These are phyloP conservation scores for Mobula birostris DNA, from an alignment of 2,113 vertebrate genomes.

Conservation along the genomic window DNA sequence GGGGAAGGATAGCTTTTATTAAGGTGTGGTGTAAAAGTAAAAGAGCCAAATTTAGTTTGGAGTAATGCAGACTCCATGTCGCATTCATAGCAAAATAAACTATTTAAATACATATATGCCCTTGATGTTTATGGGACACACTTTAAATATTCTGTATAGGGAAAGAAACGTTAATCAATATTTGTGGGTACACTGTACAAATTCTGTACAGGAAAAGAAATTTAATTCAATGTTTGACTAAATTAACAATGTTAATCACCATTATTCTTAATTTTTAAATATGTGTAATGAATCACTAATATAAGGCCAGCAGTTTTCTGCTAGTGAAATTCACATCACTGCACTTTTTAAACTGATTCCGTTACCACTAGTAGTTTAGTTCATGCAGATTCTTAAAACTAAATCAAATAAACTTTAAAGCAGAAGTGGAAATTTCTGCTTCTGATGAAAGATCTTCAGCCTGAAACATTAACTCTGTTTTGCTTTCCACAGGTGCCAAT, in stretches of 20 bases:
- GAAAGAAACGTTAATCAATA: not conserved
- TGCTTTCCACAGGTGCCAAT: no score
- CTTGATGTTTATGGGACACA: not conserved
- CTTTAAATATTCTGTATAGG: not conserved
- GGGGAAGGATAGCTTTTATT: not conserved
- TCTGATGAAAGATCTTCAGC: no score
- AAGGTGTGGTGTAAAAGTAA: not conserved
- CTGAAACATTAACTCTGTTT: no score
- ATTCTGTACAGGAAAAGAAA: not conserved
- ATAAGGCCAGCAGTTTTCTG: not conserved
- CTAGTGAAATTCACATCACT: not conserved
- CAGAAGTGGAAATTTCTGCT: not conserved
- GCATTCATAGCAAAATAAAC: not conserved
- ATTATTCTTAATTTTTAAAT: not conserved
- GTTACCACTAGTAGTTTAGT: not conserved
- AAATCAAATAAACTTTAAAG: not conserved
- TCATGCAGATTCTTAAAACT: not conserved
- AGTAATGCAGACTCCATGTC: not conserved
- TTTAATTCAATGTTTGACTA: not conserved
- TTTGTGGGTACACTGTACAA: not conserved
- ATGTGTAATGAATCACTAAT: not conserved
- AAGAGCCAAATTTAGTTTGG: not conserved
- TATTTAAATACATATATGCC: not conserved
- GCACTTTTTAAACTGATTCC: not conserved
- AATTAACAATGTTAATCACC: not conserved